These are phyloP conservation scores for Enteromius treurensis DNA, from an alignment of 2,797 vertebrate species.

Conservation along the genomic window DNA sequence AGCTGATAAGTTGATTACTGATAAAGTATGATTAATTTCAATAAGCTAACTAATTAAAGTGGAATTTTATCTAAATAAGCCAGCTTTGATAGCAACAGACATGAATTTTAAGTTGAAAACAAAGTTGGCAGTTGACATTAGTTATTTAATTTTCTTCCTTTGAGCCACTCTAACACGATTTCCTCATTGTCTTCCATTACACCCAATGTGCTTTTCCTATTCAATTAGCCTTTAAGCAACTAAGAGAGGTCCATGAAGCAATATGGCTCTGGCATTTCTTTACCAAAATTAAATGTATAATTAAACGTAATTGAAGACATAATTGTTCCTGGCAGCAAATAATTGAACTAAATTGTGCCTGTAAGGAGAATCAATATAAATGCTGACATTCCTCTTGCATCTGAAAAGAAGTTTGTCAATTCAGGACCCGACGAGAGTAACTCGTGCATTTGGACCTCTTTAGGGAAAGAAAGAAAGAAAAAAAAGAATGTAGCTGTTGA, in stretches of 20 bases:
- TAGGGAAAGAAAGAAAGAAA: constrained; percentile 30
- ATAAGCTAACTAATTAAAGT: constrained; percentile 81
- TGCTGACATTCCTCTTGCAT: constrained; percentile 59
- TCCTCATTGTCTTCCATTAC: constrained; percentile 74
- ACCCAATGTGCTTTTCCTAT: constrained; percentile 69
- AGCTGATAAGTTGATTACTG: constrained; percentile 80
- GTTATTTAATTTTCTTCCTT: constrained; percentile 71
- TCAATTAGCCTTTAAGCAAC: constrained; percentile 74
- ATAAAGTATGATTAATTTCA: constrained; percentile 84
- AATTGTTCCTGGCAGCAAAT: constrained; percentile 70
- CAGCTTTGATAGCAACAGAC: constrained; percentile 74
- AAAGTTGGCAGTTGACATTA: constrained; percentile 75
- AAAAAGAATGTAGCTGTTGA: constrained; percentile 69
- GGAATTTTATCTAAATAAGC: constrained; percentile 78
- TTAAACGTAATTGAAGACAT: constrained; percentile 78
- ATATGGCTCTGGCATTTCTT: constrained; percentile 67
- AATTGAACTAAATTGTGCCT: constrained; percentile 68
- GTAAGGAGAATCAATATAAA: constrained; percentile 62
- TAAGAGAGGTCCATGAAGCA: constrained; percentile 65
- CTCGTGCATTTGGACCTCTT: constrained; percentile 60
- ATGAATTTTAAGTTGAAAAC: constrained; percentile 77
- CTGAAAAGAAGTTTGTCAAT: constrained; percentile 56
- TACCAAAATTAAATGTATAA: constrained; percentile 76
- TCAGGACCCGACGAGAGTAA: constrained; percentile 60
- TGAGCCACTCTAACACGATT: constrained; percentile 67